phyloP scores from a whole-genome alignment of 2,113 vertebrate genomes.

The Coryphaenoides rupestris region DNA sequence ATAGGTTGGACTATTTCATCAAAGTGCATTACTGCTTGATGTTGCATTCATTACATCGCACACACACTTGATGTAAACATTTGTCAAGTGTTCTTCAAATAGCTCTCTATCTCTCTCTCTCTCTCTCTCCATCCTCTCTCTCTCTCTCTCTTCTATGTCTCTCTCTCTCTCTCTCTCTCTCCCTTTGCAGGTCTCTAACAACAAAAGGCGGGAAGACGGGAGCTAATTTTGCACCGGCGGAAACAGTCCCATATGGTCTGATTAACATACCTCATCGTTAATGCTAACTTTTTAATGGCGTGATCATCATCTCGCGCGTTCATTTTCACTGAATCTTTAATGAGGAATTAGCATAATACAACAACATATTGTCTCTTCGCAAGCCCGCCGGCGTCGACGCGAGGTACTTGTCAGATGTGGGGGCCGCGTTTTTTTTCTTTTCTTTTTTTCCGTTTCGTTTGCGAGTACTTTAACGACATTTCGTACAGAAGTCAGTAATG shows the following conservation, averaged over 20 bases:
- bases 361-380: slow-evolving; percentile 65
- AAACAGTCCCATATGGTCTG: slow-evolving; percentile 64
- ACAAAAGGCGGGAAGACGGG: slow-evolving; percentile 5
- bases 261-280: slow-evolving; percentile 61
- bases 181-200: no score
- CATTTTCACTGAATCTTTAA: slow-evolving; percentile 66
- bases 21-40: no score
- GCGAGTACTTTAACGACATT: slow-evolving; percentile 24
- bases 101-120: no score
- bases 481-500: slow-evolving; percentile 23
- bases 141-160: no score
- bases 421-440: no score
- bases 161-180: no score
- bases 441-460: slow-evolving; percentile 28
- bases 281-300: slow-evolving; percentile 71
- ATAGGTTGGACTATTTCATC: no score
- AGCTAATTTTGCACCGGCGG: slow-evolving; percentile 59
- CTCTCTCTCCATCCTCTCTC: no score
- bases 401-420: slow-evolving; percentile 53
- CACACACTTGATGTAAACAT: no score
- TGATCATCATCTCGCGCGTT: slow-evolving; percentile 64
- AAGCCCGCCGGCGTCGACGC: slow-evolving; percentile 37
- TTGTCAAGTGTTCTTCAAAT: no score
- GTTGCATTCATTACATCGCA: no score
- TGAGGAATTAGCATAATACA: slow-evolving; percentile 65